Base-by-base conservation (phyloP, 1,140 invertebrate species). In the Drosophila ercepeae region DNA sequence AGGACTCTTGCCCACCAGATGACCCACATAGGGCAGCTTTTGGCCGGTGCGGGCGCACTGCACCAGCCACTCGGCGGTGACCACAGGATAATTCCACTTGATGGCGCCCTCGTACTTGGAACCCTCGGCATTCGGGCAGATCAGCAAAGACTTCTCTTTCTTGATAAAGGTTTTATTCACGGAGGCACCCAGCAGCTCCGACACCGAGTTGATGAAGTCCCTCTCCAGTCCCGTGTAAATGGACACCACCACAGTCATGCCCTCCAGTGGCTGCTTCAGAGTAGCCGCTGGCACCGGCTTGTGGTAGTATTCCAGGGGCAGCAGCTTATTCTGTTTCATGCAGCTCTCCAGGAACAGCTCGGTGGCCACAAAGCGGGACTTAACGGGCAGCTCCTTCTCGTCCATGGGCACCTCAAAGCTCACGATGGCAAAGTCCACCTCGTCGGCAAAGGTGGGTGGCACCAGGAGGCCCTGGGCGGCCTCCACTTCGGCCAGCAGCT, bases 51-150 rank as follows among this genome's bases (percentile, higher is more conserved):
- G 77, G 5, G 94, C 94, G 91, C 96, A 97, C 18, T 93, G 92
- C 32, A 95, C 88, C 21, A 98, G 83, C 97, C 97, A 98, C 11
- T 94, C 91, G 18, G 94, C 94, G 1, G 88, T 94, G 1, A 98
- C 94, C 18, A 95, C 95, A 1, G 94, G 96, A 60, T 92, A 90
- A 39, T 76, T 93, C 97, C 97, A 98, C 84, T 96, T 96, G 0
- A 96, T 90, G 0, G 97, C 96, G 6, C 96, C 97, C 29, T 92
- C 90, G 91, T 97, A 98, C 89, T 98, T 98, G 46, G 94, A 94
- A 0, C 97, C 97, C 60, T 92, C 92, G 0, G 96, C 91, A 0
- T 91, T 91, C 6, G 94, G 94, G 59, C 96, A 96, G 18, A 98
- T 92, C 0, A 98, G 92, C 29, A 86, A 75, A 3, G 89, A 89